These are phyloP conservation scores for Athene cunicularia DNA, from an alignment of 2,113 vertebrate species.

Conservation along the genomic window DNA sequence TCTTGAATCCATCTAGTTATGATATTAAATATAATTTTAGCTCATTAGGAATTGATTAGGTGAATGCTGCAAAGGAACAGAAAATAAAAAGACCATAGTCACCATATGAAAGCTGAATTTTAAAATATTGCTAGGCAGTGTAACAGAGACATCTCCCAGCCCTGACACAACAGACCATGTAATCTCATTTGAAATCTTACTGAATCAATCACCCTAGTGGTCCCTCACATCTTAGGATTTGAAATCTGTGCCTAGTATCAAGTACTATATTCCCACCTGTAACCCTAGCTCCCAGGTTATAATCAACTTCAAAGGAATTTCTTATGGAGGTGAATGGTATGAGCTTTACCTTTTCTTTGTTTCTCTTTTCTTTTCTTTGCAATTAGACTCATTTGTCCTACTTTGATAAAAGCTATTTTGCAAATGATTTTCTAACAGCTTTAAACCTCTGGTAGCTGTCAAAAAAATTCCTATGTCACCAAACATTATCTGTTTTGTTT, in stretches of 20 bases:
- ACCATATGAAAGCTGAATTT: not conserved
- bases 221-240: slow-evolving; percentile 79
- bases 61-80: not conserved
- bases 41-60: not conserved
- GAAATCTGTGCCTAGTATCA: slow-evolving; percentile 83
- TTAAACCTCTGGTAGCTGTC: slow-evolving; percentile 16
- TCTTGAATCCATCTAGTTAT: not conserved
- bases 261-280: slow-evolving; percentile 82
- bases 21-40: not conserved
- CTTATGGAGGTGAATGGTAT: slow-evolving; percentile 79
- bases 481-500: not conserved
- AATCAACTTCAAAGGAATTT: slow-evolving; percentile 85
- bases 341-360: slow-evolving; percentile 15
- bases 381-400: not conserved
- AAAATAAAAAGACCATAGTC: not conserved
- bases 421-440: slow-evolving; percentile 4
- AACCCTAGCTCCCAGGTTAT: slow-evolving; percentile 76
- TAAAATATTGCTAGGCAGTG: not conserved
- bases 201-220: not conserved
- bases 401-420: not conserved
- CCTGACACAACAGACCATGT: not conserved
- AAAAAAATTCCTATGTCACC: slow-evolving; percentile 5
- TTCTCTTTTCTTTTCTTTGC: not conserved
- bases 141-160: not conserved
- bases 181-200: not conserved